Evolutionary conservation across 2,797 vertebrate species (phyloP), one percentile per base, ranked within the genome.

Genomic region (Phyllotis vaccarum): DNA sequence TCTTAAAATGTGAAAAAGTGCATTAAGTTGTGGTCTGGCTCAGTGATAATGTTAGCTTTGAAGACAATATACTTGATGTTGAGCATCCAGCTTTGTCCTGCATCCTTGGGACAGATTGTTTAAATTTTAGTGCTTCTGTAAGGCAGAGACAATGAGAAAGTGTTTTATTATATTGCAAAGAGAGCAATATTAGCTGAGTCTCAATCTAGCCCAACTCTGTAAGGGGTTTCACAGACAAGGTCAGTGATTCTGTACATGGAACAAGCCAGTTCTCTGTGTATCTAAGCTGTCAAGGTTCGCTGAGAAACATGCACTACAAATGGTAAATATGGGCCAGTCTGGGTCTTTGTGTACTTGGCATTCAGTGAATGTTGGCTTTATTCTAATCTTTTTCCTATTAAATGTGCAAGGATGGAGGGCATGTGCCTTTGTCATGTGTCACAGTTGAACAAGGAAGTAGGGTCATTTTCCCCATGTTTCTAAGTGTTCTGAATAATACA

Each of bases 81-180:
- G 62, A 91, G 72, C 22, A n/a, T 31, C 22, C 13, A 86, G 2
- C 29, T 82, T n/a, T 82, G 83, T 12, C 19, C 40, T 62, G 6
- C 72, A 11, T 74, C 62, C 14, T 58, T 86, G 43, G 22, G 85
- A 72, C 34, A 89, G 72, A 56, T 40, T 76, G 21, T 58, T 83
- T 78, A 62, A 40, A 79, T 96, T 43, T 78, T 13, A 21, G 22
- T 85, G 22, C 58, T 93, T 88, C 87, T 85, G 27, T 58, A 76
- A 83, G 34, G 43, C 5, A 56, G 19, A 14, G 91, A 58, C 58
- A 64, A 37, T 52, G 22, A 83, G 27, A 68, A 94, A 31, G 54
- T 34, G 46, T 27, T 66, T 89, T 68, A 49, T 8, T 62, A 16
- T 12, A 60, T 22, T 86, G 46, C 7, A 52, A n/a, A 31, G 6